A percentile compares a stretch with the other conserved stretches of the same genome.
These are phyloP conservation scores for Lasiommata megera DNA, from an alignment of 2,888 invertebrate genomes.

Conservation along the genomic window DNA sequence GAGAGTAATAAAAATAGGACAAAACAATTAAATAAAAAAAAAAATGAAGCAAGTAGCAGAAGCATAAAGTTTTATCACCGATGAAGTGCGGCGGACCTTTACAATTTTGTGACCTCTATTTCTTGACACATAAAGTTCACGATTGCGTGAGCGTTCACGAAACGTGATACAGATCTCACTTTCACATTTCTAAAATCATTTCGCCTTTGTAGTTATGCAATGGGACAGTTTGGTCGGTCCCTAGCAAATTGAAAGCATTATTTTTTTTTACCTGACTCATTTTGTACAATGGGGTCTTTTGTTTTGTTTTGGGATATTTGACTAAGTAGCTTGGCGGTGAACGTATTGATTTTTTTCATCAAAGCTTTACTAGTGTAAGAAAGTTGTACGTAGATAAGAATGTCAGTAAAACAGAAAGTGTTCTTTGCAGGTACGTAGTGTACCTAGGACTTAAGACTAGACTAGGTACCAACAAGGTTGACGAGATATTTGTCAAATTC, in stretches of 20 bases:
- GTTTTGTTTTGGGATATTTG: conserved; percentile 16
- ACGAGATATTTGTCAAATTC: too few species aligned
- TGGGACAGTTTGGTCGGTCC: conserved; percentile 31
- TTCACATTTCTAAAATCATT: conserved; percentile 55
- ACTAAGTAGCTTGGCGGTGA: conserved; percentile 19
- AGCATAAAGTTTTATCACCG: conserved; percentile 45
- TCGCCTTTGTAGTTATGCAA: conserved; percentile 40
- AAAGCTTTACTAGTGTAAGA: background rate
- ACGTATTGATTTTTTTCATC: background rate
- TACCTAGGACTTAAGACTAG: too few species aligned
- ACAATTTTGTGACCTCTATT: background rate
- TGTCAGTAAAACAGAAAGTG: background rate
- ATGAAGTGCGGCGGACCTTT: conserved; percentile 25
- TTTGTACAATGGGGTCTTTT: conserved; percentile 19
- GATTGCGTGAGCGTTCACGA: conserved; percentile 1
- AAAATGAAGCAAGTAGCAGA: conserved; percentile 56
- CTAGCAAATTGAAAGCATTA: conserved; percentile 18
- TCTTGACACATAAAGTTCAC: background rate
- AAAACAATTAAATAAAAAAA: conserved; percentile 45
- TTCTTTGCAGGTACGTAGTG: too few species aligned
- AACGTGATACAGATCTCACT: conserved; percentile 43
- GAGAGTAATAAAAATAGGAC: conserved; percentile 45
- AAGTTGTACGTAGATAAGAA: background rate
- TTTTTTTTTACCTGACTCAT: conserved; percentile 11
- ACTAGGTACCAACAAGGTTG: too few species aligned